Conservation (phyloP, 2,113 vertebrate genomes). For the Aramus guarauna region DNA sequence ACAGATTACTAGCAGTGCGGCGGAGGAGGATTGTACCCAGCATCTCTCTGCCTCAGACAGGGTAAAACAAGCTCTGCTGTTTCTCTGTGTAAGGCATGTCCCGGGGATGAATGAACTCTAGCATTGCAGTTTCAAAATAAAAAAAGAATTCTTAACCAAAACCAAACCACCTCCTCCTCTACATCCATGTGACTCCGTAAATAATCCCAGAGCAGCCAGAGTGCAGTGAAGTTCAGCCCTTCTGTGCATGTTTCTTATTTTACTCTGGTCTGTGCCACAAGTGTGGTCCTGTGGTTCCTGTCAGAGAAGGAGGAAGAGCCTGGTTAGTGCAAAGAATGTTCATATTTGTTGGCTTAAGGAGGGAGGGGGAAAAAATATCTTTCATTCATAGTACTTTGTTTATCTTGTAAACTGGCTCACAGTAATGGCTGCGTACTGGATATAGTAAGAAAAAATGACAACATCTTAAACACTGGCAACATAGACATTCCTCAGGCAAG, state of each 20-base stretch:
- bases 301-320: constrained; percentile 46
- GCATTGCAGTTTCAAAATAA: not conserved
- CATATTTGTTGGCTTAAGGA: not conserved
- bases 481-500: not conserved
- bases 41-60: not conserved
- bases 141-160: constrained; percentile 10
- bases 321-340: constrained; percentile 26
- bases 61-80: not conserved
- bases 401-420: constrained; percentile 45
- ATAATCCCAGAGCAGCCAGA: not conserved
- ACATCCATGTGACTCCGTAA: not conserved
- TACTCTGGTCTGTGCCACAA: constrained; percentile 25
- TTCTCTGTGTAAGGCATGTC: not conserved
- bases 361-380: not conserved
- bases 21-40: not conserved
- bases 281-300: constrained; percentile 52
- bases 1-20: not conserved
- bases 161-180: constrained; percentile 1
- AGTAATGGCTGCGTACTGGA: constrained; percentile 27
- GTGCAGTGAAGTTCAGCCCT: not conserved
- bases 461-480: constrained; percentile 14
- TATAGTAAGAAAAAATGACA: constrained; percentile 44
- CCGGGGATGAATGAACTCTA: not conserved
- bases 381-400: constrained; percentile 65
- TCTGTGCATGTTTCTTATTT: constrained; percentile 58